A percentile compares a stretch with the other conserved stretches of the same genome.
phyloP scores from a whole-genome alignment of 2,113 vertebrate genomes.

The Microtus ochrogaster region DNA sequence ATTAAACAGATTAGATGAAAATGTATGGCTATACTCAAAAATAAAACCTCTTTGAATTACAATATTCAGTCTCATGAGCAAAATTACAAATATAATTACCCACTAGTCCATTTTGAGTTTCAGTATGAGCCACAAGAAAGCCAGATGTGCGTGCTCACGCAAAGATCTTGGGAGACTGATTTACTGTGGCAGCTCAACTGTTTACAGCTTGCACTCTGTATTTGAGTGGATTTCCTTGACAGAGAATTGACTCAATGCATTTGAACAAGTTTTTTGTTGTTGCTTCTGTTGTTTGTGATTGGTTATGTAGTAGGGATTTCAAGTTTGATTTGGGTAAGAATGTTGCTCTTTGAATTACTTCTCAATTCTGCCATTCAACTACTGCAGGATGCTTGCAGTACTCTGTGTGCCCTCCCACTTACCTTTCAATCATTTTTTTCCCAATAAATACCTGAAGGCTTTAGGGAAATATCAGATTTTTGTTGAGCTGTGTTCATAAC shows the following conservation, averaged over 20 bases:
- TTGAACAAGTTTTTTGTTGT: slow-evolving; percentile 56
- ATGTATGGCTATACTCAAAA: slow-evolving; percentile 30
- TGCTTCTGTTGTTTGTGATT: slow-evolving; percentile 59
- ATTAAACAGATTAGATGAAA: slow-evolving; percentile 57
- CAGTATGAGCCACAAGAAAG: slow-evolving; percentile 34
- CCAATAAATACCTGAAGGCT: slow-evolving; percentile 59
- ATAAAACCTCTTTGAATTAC: slow-evolving; percentile 48
- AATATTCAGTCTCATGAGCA: slow-evolving; percentile 37
- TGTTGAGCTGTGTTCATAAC: slow-evolving; percentile 64
- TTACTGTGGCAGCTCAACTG: slow-evolving; percentile 56
- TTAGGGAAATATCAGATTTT: slow-evolving; percentile 65
- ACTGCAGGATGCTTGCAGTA: slow-evolving; percentile 13
- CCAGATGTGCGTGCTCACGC: slow-evolving; percentile 24
- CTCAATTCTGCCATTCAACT: slow-evolving; percentile 39
- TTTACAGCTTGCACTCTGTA: slow-evolving; percentile 57
- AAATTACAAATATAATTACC: slow-evolving; percentile 72
- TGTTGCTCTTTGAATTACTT: slow-evolving; percentile 65
- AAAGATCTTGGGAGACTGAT: slow-evolving; percentile 49
- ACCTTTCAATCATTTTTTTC: slow-evolving; percentile 62
- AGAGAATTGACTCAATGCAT: slow-evolving; percentile 59
- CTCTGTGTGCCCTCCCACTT: slow-evolving; percentile 20
- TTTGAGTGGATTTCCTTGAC: slow-evolving; percentile 60
- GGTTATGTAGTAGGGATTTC: slow-evolving; percentile 54
- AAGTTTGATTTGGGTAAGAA: slow-evolving; percentile 66
- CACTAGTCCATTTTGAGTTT: slow-evolving; percentile 62